Percentiles rank a stretch among this genome's conserved stretches.
These are phyloP conservation scores for Meteorus cinctellus DNA, from an alignment of 2,888 invertebrate genomes.

Conservation along the genomic window DNA sequence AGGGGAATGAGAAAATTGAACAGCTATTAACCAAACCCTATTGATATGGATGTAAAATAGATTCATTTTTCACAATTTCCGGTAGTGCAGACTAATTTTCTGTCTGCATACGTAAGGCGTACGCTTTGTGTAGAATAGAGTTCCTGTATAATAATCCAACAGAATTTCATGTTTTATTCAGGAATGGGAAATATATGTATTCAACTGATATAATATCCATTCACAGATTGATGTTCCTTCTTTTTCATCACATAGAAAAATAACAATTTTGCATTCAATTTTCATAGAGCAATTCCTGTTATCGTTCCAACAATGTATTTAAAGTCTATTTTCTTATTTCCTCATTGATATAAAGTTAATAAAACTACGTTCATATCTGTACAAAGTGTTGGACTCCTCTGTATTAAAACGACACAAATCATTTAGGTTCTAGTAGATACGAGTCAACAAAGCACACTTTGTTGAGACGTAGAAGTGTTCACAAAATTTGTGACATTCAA, in stretches of 20 bases:
- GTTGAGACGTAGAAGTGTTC: neutral
- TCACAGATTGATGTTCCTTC: neutral
- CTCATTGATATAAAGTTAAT: neutral
- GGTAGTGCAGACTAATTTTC: too few relatives aligned
- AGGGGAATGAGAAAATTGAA: too few relatives aligned
- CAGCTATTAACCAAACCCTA: too few relatives aligned
- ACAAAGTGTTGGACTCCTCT: neutral
- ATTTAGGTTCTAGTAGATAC: neutral
- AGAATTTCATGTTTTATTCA: neutral
- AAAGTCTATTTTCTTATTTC: neutral
- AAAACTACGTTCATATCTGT: conserved; percentile 10
- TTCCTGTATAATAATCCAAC: neutral
- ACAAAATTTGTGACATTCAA: neutral
- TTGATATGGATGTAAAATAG: too few relatives aligned
- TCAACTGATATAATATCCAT: neutral
- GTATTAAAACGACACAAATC: neutral
- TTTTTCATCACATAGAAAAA: conserved; percentile 17
- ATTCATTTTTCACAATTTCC: too few relatives aligned
- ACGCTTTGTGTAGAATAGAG: too few relatives aligned
- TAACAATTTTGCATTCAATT: conserved; percentile 11
- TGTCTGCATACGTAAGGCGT: too few relatives aligned
- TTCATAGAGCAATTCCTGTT: neutral
- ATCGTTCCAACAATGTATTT: conserved; percentile 12
- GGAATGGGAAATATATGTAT: conserved; percentile 2
- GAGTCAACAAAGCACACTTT: neutral